phyloP scores from a whole-genome alignment of 2,888 invertebrate species.

The Hipparchia sbordonii region DNA sequence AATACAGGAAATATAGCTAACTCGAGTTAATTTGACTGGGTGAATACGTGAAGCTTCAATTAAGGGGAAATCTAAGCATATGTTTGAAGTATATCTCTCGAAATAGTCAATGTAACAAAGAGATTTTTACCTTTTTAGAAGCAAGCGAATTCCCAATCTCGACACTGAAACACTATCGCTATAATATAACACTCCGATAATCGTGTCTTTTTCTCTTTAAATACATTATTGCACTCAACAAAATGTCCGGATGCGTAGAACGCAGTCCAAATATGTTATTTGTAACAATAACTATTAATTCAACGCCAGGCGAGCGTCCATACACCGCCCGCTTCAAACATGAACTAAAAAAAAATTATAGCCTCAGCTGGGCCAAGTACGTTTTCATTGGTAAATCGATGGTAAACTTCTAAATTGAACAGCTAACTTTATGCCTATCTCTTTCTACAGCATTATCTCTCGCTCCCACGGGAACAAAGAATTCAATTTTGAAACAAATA shows the following conservation, averaged over 20 bases:
- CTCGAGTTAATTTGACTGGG: neutral
- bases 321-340: constrained; percentile 58
- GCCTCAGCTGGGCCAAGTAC: constrained; percentile 76
- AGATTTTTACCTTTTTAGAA: constrained; percentile 66
- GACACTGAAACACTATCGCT: constrained; percentile 74
- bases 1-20: constrained; percentile 44
- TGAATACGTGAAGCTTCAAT: constrained; percentile 6
- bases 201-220: constrained; percentile 81
- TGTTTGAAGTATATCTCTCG: constrained; percentile 47
- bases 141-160: constrained; percentile 69
- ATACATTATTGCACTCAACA: constrained; percentile 81
- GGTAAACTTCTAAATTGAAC: constrained; percentile 61
- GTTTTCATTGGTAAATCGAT: constrained; percentile 81
- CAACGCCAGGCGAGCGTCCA: constrained; percentile 60
- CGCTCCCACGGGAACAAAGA: constrained; percentile 51
- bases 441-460: constrained; percentile 53
- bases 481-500: constrained; percentile 29
- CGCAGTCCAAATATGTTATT: constrained; percentile 70
- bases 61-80: constrained; percentile 58
- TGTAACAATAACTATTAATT: constrained; percentile 47
- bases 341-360: constrained; percentile 73
- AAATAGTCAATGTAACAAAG: constrained; percentile 50
- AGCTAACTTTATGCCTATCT: constrained; percentile 53
- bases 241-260: constrained; percentile 70
- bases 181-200: constrained; percentile 81